A percentile compares a stretch with the other conserved stretches of the same genome.
phyloP scores from a whole-genome alignment of 2,888 invertebrate genomes.

The Panzeria rudis region DNA sequence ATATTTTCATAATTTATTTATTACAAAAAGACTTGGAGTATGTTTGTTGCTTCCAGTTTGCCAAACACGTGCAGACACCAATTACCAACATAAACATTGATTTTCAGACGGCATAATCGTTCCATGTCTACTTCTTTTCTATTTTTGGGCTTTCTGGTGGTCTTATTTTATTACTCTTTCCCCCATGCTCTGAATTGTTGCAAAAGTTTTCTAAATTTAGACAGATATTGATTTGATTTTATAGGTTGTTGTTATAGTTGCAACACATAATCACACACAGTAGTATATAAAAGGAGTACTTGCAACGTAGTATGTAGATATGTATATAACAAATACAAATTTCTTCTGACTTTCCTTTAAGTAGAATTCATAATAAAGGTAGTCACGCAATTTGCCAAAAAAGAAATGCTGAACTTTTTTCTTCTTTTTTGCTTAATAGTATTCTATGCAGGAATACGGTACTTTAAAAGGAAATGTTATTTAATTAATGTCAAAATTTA shows the following conservation, averaged over 20 bases:
- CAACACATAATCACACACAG: conserved; percentile 63
- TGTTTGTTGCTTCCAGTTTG: not conserved
- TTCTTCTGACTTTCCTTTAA: conserved; percentile 60
- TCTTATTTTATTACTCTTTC: not conserved
- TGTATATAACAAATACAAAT: conserved; percentile 11
- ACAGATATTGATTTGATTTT: conserved; percentile 71
- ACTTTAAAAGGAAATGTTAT: not conserved
- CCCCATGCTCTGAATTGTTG: conserved; percentile 12
- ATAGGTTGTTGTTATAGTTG: conserved; percentile 83
- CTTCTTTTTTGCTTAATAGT: not conserved
- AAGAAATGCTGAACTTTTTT: conserved; percentile 2
- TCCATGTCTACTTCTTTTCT: not conserved
- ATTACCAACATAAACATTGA: conserved; percentile 46
- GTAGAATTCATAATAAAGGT: conserved; percentile 39
- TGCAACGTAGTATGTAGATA: not conserved
- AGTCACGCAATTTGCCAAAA: conserved; percentile 70
- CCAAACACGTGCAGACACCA: conserved; percentile 63
- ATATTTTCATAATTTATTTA: conserved; percentile 22
- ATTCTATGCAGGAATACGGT: not conserved
- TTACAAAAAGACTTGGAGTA: not conserved
- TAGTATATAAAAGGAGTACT: not conserved
- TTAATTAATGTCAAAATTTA: not conserved
- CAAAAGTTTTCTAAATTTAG: conserved; percentile 50
- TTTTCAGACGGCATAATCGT: conserved; percentile 42
- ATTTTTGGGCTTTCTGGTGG: not conserved